These are phyloP conservation scores for Amiota mariae DNA, from an alignment of 2,888 invertebrate species.

Conservation along the genomic window DNA sequence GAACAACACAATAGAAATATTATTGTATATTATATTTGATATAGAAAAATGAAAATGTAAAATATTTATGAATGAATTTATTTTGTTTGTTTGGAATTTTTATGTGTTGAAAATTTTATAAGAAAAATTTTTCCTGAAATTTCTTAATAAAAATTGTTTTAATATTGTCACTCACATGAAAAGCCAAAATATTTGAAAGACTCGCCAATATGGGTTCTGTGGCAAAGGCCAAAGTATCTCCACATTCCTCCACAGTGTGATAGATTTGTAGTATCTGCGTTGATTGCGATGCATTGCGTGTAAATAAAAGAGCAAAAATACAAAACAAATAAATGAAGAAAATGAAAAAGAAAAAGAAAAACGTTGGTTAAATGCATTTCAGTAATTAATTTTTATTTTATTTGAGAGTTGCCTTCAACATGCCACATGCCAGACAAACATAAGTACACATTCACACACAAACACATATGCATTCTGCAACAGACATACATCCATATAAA, in stretches of 20 bases:
- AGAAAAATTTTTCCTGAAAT: background rate
- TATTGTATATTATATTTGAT: too few relatives aligned
- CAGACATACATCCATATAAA: background rate
- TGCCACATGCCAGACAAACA: too few relatives aligned
- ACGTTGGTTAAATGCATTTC: background rate
- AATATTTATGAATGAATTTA: too few relatives aligned
- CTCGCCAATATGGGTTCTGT: conserved; percentile 92
- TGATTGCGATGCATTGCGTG: background rate
- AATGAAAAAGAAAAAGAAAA: background rate
- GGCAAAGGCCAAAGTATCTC: conserved; percentile 94
- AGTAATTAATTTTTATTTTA: conserved; percentile 13
- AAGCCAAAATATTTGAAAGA: conserved; percentile 90
- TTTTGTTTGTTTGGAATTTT: too few relatives aligned
- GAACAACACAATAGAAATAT: too few relatives aligned
- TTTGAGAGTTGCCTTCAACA: background rate
- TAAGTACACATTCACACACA: conserved; percentile 4
- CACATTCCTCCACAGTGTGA: conserved; percentile 86
- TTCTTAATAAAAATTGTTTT: too few relatives aligned
- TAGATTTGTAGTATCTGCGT: conserved; percentile 78
- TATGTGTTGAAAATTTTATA: background rate
- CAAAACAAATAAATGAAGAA: conserved; percentile 18
- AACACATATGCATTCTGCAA: background rate
- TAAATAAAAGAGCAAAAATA: conserved; percentile 30
- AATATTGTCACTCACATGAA: conserved; percentile 77
- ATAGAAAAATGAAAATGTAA: too few relatives aligned